Base-by-base conservation (phyloP, 1,140 invertebrate genomes). In the Leptinotarsa texana region DNA sequence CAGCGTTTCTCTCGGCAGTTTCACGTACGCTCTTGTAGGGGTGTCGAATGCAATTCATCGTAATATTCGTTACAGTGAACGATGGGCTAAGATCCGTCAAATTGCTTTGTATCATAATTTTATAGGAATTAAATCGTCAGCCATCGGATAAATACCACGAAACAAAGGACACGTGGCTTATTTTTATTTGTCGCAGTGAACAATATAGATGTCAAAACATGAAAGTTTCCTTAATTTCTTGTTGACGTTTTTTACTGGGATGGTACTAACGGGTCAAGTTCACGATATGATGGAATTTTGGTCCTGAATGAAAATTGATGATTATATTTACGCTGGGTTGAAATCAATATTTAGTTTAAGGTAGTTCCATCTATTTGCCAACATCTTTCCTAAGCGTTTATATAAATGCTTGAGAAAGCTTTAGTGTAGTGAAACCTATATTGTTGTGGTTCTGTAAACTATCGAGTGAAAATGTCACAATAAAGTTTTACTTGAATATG, bases 91-190 rank as follows among this genome's bases (percentile, higher is more conserved):
- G 27, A 74, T 63, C 65, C 73, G 73, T 74, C 73, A 74, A 74
- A 74, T 74, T 74, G 66, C 63, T n/a, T 42, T 57, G 73, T 74
- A 68, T 69, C 63, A 74, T 47, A 47, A 74, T 74, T 74, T 69
- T 62, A 74, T 69, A 24, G 47, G 73, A 42, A 69, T 57, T 74
- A 68, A 48, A 74, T 69, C 21, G 63, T 68, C 42, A 57, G 18
- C 27, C 27, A 48, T 47, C 63, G 18, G 18, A 74, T 74, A 47
- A 74, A 74, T 68, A 74, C 63, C 22, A 22, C 21, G 63, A 74
- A 69, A 74, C 73, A 74, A 74, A 66, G 24, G 63, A 49, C 73
- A 65, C 49, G 73, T 74, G 73, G 27, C 22, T 15, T 48, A 65
- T 48, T 63, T 66, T 33, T 17, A 73, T 61, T 73, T 24, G 22